phyloP scores from a whole-genome alignment of 2,113 vertebrate genomes.

The Gymnorhina tibicen region DNA sequence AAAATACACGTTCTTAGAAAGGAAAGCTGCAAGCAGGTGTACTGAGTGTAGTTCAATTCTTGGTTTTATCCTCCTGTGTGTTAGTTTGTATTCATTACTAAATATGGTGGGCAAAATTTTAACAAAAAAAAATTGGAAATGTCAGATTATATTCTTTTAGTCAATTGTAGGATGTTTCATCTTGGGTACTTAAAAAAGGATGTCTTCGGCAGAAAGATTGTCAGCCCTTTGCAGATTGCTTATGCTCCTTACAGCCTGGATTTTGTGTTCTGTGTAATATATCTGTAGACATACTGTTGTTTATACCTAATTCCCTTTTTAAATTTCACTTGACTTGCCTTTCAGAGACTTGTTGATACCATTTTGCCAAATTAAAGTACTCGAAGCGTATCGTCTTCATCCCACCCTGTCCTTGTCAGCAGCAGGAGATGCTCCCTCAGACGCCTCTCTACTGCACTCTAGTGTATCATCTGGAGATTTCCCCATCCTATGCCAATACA shows the following conservation, averaged over 20 bases:
- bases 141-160: not conserved
- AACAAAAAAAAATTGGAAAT: not conserved
- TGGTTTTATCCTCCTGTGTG: not conserved
- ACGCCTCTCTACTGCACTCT: not conserved
- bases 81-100: not conserved
- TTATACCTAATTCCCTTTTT: not conserved
- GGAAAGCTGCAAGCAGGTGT: not conserved
- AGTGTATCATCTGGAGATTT: not conserved
- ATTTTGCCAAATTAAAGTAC: not conserved
- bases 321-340: not conserved
- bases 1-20: not conserved
- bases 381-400: fast-evolving
- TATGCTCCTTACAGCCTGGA: not conserved
- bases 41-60: not conserved
- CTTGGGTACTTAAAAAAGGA: not conserved
- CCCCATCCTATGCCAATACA: not conserved
- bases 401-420: not conserved
- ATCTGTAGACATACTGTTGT: not conserved
- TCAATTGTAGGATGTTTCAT: not conserved
- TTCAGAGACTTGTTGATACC: not conserved
- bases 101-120: not conserved
- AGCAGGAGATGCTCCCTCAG: not conserved
- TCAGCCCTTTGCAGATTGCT: not conserved
- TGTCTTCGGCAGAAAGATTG: not conserved
- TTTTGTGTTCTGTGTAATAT: not conserved